Evolutionary conservation across 92 coral and sea anemone genomes (phyloP).

Genomic region (Epizoanthus stellaris): DNA sequence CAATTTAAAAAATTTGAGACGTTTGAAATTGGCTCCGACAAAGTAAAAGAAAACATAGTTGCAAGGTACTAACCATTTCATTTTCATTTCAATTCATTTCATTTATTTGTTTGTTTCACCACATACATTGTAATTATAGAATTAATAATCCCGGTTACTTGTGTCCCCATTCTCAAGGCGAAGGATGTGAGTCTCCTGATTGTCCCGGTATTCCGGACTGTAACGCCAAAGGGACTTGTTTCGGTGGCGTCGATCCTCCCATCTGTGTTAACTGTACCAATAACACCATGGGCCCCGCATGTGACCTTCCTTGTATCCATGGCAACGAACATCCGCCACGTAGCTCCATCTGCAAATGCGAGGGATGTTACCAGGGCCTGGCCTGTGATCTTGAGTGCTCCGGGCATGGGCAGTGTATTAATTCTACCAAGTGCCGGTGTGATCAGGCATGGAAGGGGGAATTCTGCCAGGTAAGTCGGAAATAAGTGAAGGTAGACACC

Average conservation of each 20-base stretch:
- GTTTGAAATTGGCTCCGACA: too few relatives aligned
- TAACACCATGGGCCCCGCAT: conserved; percentile 69
- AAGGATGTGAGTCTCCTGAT: conserved; percentile 67
- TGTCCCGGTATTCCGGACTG: conserved; percentile 79
- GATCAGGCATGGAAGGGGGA: conserved; percentile 65
- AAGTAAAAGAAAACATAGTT: too few relatives aligned
- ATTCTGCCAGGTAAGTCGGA: conserved; percentile 38
- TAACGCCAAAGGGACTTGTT: conserved; percentile 58
- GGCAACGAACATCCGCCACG: conserved; percentile 66
- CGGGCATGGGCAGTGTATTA: conserved; percentile 55
- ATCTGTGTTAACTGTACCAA: conserved; percentile 69
- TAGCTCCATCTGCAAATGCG: conserved; percentile 62
- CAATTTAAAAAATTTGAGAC: too few relatives aligned
- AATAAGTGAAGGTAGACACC: too few relatives aligned
- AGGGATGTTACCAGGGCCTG: conserved; percentile 56
- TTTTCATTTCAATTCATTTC: too few relatives aligned
- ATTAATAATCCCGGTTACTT: too few relatives aligned
- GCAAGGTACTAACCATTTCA: too few relatives aligned
- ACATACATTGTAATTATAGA: too few relatives aligned
- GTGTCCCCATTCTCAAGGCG: background rate
- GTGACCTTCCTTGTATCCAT: conserved; percentile 70
- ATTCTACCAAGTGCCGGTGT: conserved; percentile 51
- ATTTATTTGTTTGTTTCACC: too few relatives aligned
- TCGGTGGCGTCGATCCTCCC: conserved; percentile 65
- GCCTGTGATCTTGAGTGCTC: conserved; percentile 71